Base-by-base conservation (phyloP, 2,113 vertebrate species). In the Mirza zaza region DNA sequence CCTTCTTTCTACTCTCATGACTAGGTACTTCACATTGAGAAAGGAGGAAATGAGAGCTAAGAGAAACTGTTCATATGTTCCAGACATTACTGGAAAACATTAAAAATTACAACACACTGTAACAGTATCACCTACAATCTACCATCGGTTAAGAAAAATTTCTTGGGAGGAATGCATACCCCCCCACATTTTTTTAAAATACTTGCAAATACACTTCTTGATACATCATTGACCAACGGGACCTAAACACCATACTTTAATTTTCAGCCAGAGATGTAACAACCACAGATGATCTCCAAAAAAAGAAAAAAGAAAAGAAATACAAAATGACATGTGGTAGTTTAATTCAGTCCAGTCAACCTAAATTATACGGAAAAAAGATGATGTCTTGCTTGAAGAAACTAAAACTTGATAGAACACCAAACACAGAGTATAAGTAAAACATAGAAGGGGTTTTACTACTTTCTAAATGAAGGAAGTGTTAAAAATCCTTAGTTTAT, bases 291-390 rank as follows among this genome's bases (percentile, higher is more conserved):
- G 10, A 94, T 61, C 42, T 89, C 84, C 59, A 45, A 39, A 89
- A 90, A 71, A 2, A 84, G 70, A 3, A 88, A n/a, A 88, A 68
- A 50, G 15, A 12, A n/a, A 83, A 89, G n/a, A 79, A 91, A 91
- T 61, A 80, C 23, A 85, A 85, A 94, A 93, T 57, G 57, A 59
- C 39, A 34, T 45, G 32, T 59, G 59, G 45, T 65, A 20, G 27
- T 55, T 93, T 61, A 91, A 73, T 39, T 92, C 32, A 36, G 12
- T 81, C 59, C 15, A 80, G 63, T 90, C 20, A 57, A 52, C 68
- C 61, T 90, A 84, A 39, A 87, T 80, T 80, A 79, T 45, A 94
- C 21, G 94, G 50, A 80, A 77, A 77, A 70, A 73, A 94, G 34
- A 93, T 8, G 29, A 25, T 27, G 32, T 27, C 85, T 87, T 73